Evolutionary conservation across 2,888 invertebrate genomes (phyloP).

Genomic region (Nomada fucata): DNA sequence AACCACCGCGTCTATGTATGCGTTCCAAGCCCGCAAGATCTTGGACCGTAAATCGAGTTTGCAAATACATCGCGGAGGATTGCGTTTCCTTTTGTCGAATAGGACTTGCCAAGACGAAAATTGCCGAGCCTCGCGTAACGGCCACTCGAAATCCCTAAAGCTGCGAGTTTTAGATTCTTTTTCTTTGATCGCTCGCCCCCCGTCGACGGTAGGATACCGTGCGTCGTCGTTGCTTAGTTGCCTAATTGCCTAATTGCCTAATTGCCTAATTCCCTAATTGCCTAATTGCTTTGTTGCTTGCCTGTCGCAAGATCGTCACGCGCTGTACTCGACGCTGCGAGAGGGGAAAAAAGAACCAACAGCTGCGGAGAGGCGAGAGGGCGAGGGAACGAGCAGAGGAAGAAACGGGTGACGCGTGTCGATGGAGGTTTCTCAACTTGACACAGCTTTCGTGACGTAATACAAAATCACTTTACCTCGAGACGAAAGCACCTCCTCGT

Average conservation of each 20-base stretch:
- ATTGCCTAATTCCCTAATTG: too few relatives aligned
- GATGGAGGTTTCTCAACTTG: constrained; percentile 78
- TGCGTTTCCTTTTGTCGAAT: too few relatives aligned
- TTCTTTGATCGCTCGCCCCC: constrained; percentile 51
- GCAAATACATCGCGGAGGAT: neutral
- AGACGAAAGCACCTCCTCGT: constrained; percentile 58
- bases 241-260: too few relatives aligned
- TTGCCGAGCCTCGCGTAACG: constrained; percentile 29
- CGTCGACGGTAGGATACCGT: constrained; percentile 28
- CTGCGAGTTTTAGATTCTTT: constrained; percentile 23
- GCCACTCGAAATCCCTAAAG: constrained; percentile 32
- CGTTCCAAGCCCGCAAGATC: too few relatives aligned
- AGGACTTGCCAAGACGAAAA: neutral
- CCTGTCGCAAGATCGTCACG: constrained; percentile 47
- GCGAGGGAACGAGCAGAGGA: constrained; percentile 9
- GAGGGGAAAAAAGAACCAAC: neutral
- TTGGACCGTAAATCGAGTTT: neutral
- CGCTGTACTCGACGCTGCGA: constrained; percentile 21
- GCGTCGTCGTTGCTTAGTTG: too few relatives aligned
- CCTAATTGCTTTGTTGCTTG: neutral
- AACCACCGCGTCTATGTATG: too few relatives aligned
- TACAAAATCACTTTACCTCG: constrained; percentile 76
- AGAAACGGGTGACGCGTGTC: constrained; percentile 60
- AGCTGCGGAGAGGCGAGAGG: neutral
- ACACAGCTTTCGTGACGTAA: constrained; percentile 72